Evolutionary conservation across 1,140 invertebrate species (phyloP), one percentile per base, ranked within the genome.

Genomic region (Tetragonula clypearis): DNA sequence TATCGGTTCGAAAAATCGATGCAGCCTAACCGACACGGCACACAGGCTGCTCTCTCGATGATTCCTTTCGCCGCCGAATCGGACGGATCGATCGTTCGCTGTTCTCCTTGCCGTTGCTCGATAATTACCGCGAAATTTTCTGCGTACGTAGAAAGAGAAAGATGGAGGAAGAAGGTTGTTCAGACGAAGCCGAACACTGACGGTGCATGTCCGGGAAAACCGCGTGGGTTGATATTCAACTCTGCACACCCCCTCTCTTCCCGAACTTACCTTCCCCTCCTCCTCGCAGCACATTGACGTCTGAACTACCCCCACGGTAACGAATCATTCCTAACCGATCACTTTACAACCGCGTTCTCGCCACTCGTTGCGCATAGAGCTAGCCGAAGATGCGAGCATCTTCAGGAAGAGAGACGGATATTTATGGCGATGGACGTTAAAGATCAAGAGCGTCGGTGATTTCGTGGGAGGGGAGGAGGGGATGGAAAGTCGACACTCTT

Each of bases 211-310:
- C 87, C 82, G 87, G 88, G 90, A 89, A 49, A 77, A 87, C 89
- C 88, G 90, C 91, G 91, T 92, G 92, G 91, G 91, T 85, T 87
- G 91, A 87, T 88, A 81, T 86, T 92, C 84, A 88, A 90, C 86
- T 89, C 90, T 91, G 90, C 89, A 88, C 80, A 75, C 17, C 69
- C 79, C 69, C 69, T 68, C 62, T 60, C 66, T 82, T 71, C 30
- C 74, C 26, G 65, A 69, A 76, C 72, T 55, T 56, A 30, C 62
- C 79, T 53, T 77, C 60, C 60, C 68, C 68, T 21, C 82, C 17
- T 82, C 66, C 49, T 15, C 19, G 9, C 26, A 49, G 41, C 82
- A 76, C n/a, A 76, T 49, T 49, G 56, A 58, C 77, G 77, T 83
- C 56, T 86, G 49, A 35, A 72, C 78, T 56, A 78, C 68, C 80